Evolutionary conservation across 2,888 invertebrate species (phyloP).

Genomic region (Junonia oenone): DNA sequence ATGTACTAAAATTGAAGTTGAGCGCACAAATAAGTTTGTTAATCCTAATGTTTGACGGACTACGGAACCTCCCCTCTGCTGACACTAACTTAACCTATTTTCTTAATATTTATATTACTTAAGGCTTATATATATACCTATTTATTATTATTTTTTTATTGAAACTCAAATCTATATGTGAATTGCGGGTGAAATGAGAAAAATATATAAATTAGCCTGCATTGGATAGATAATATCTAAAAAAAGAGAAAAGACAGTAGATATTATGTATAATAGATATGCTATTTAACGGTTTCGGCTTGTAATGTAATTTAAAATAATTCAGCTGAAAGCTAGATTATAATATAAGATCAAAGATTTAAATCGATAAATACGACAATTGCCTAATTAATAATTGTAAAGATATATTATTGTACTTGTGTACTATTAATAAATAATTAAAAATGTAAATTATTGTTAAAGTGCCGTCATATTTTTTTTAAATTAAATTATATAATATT

Average conservation of each 20-base stretch:
- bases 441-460: slow-evolving; percentile 1
- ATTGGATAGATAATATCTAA: background rate
- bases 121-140: background rate
- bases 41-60: background rate
- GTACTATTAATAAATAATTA: background rate
- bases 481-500: slow-evolving; percentile 1
- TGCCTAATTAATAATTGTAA: slow-evolving; percentile 2
- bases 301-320: slow-evolving; percentile 1
- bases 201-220: background rate
- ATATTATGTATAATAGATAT: background rate
- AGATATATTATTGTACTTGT: slow-evolving; percentile 2
- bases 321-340: slow-evolving; percentile 9
- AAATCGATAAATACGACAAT: background rate
- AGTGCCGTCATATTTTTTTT: slow-evolving; percentile 10
- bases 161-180: too few relatives aligned
- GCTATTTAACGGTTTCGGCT: slow-evolving; percentile 8
- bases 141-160: background rate
- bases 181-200: background rate
- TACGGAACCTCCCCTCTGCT: background rate
- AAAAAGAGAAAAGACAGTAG: background rate
- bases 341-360: slow-evolving; percentile 7
- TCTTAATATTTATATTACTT: background rate
- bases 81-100: background rate
- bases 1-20: background rate
- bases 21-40: background rate